Conservation (phyloP, 2,797 vertebrate species). For the Tamandua tetradactyla region DNA sequence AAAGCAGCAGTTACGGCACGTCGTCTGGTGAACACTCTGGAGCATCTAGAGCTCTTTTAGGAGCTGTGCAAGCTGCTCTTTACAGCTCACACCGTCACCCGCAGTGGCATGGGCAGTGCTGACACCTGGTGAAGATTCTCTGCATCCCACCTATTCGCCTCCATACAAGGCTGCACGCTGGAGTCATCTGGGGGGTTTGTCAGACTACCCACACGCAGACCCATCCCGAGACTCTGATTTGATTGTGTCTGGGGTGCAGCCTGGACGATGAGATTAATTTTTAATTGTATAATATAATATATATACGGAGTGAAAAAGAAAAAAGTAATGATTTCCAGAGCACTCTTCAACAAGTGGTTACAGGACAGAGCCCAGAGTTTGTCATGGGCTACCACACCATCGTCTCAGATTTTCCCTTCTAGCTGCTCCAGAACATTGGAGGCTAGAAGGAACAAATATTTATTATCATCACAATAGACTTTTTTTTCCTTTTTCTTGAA, state of each 20-base stretch:
- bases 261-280: too few species aligned
- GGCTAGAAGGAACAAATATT: too few species aligned
- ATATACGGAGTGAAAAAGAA: too few species aligned
- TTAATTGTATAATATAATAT: too few species aligned
- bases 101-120: fast-evolving
- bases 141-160: fast-evolving
- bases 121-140: fast-evolving
- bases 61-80: not conserved
- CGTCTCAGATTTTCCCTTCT: too few species aligned
- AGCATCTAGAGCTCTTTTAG: fast-evolving
- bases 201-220: not conserved
- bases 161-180: fast-evolving
- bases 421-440: too few species aligned
- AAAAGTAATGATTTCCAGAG: too few species aligned
- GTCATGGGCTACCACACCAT: too few species aligned
- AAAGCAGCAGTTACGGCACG: not conserved
- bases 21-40: fast-evolving
- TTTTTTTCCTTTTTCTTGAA: too few species aligned
- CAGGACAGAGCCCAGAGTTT: too few species aligned
- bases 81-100: fast-evolving
- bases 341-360: too few species aligned
- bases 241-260: not conserved
- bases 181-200: not conserved
- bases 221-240: not conserved
- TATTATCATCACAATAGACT: too few species aligned